phyloP scores from a whole-genome alignment of 1,140 invertebrate genomes.

The Anoplophora glabripennis region DNA sequence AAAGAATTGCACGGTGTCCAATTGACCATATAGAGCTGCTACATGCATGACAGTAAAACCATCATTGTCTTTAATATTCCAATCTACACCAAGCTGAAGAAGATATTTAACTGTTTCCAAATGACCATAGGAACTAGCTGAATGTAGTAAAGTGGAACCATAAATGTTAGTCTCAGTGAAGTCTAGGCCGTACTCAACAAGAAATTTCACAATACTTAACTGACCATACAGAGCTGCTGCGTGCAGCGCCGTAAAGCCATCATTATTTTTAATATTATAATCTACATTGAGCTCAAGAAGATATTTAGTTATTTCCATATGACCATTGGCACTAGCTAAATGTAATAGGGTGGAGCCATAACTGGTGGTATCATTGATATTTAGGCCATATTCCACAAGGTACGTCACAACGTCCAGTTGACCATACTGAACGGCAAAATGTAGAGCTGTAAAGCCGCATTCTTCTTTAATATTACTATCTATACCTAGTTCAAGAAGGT shows the following conservation, averaged over 20 bases:
- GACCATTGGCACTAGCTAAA: no score
- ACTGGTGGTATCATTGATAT: no score
- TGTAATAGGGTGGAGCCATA: no score
- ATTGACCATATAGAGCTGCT: constrained; percentile 26
- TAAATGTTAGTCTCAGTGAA: constrained; percentile 16
- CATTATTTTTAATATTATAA: no score
- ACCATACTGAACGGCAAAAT: no score
- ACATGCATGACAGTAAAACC: constrained; percentile 27
- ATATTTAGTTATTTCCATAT: no score
- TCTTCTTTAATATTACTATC: no score
- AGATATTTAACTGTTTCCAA: constrained; percentile 17
- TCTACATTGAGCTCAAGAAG: no score
- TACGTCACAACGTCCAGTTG: no score
- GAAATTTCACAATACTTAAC: constrained; percentile 20
- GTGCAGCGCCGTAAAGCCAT: constrained; percentile 21
- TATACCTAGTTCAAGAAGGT: no score
- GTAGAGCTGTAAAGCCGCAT: no score
- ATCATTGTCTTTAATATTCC: constrained; percentile 15
- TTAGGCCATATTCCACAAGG: no score
- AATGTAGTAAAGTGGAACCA: constrained; percentile 47
- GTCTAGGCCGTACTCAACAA: constrained; percentile 21
- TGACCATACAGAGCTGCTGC: constrained; percentile 17
- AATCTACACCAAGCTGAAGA: constrained; percentile 16
- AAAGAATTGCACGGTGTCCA: constrained; percentile 27
- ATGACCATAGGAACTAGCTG: constrained; percentile 49